These are phyloP conservation scores for Dryocosmus kuriphilus DNA, from an alignment of 2,888 invertebrate species.

Conservation along the genomic window DNA sequence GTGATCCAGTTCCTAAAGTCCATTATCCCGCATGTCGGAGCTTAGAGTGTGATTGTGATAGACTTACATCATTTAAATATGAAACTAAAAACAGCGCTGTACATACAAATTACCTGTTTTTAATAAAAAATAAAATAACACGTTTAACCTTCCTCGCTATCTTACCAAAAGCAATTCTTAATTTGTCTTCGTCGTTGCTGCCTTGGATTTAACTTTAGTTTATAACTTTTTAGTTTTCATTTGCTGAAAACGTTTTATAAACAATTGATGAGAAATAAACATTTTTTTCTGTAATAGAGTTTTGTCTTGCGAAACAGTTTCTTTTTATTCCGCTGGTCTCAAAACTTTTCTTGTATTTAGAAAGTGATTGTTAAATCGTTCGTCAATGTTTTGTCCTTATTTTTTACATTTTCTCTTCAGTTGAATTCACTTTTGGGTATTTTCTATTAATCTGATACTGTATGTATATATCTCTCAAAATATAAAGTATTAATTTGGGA, in stretches of 20 bases:
- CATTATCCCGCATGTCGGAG: conserved; percentile 70
- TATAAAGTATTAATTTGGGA: not conserved
- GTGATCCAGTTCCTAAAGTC: conserved; percentile 50
- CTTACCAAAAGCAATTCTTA: conserved; percentile 54
- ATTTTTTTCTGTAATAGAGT: not conserved
- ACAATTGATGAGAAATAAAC: not conserved
- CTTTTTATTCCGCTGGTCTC: not conserved
- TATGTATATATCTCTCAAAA: not conserved
- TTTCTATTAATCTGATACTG: not conserved
- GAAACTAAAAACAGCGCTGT: conserved; percentile 60
- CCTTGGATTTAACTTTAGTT: not conserved
- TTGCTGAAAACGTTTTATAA: not conserved
- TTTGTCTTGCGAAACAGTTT: not conserved
- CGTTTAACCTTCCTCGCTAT: conserved; percentile 58
- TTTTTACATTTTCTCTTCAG: not conserved
- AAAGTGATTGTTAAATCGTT: not conserved
- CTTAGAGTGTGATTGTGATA: conserved; percentile 77
- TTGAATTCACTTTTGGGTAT: not conserved
- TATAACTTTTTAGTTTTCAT: conserved; percentile 1
- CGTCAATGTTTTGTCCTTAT: not conserved
- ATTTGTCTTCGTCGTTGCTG: conserved; percentile 34
- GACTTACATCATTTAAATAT: conserved; percentile 69
- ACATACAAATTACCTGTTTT: conserved; percentile 52
- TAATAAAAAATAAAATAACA: conserved; percentile 45
- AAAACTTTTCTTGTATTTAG: not conserved